Base-by-base conservation (phyloP, 2,888 invertebrate genomes). In the Auanema sp. region DNA sequence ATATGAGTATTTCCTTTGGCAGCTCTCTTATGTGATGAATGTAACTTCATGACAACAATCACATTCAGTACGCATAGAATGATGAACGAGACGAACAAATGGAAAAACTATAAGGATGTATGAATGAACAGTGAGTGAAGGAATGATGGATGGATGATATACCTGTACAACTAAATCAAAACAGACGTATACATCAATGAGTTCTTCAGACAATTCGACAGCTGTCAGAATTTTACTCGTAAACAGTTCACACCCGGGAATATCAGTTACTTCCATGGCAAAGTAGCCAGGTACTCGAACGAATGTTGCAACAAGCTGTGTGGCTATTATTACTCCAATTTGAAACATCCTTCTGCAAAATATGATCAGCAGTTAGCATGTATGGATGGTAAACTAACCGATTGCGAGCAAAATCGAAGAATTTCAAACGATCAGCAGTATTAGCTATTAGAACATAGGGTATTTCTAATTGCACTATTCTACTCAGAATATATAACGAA, bases 391-490 rank as follows among this genome's bases (percentile, higher is more conserved):
- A 33, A 33, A 18, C 47, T 21, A 47, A 16, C 16, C 21, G 47
- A 47, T 47, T 47, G 21, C 6, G 21, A 8, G 21, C 16, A 8
- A 21, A 47, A 16, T 21, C 16, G 21, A 47, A 53, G 24, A 21
- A 69, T 66, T 62, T 64, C 60, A 18, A 65, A 52, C 58, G 66
- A 12, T 78, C 78, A 18, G 76, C 75, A 0, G 76, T 73, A 33
- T 73, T 69, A 18, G 76, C 75, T 12, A 78, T 75, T 50, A 78
- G 66, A 1, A 76, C 71, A 52, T 78, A 78, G 42, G 78, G 78
- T 53, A 78, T 78, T 25, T 71, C 61, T 10, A 72, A 47, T 40
- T 73, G 72, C 6, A 75, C 71, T 41, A 73, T 64, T 12, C 71
- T 57, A 53, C 72, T 73, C 64, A 72, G 60, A 21, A 70, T 67